phyloP scores from a whole-genome alignment of 37 sponge, comb jelly and placozoan genomes.

The Mnemiopsis leidyi region DNA sequence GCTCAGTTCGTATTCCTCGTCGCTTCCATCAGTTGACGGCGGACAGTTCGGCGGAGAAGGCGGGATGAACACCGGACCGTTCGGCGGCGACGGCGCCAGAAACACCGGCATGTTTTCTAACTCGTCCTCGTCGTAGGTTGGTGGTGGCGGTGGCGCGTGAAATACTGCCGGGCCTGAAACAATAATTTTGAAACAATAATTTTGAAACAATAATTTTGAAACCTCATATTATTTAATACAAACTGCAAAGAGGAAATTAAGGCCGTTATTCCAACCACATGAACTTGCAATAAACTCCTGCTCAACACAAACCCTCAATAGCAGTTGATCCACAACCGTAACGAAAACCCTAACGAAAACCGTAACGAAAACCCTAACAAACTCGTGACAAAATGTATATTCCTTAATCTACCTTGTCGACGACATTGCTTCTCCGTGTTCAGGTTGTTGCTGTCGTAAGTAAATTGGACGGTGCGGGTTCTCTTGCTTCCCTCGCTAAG shows the following conservation, averaged over 20 bases:
- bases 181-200: too few relatives aligned
- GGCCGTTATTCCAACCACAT: too few relatives aligned
- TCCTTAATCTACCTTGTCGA: not conserved
- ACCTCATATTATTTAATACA: too few relatives aligned
- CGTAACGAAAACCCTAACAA: too few relatives aligned
- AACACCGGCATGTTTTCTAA: constrained; percentile 1
- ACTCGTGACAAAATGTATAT: too few relatives aligned
- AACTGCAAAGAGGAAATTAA: too few relatives aligned
- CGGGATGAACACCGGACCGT: not conserved
- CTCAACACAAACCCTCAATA: too few relatives aligned
- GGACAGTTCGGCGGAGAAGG: not conserved
- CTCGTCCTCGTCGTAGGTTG: constrained; percentile 2
- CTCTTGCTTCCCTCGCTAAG: not conserved
- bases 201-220: too few relatives aligned
- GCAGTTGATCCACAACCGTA: too few relatives aligned
- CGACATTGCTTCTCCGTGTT: not conserved
- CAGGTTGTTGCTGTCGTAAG: not conserved
- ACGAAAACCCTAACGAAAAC: not conserved
- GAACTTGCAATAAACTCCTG: too few relatives aligned
- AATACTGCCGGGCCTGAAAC: constrained; percentile 3
- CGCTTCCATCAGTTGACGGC: not conserved
- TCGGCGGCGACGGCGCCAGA: not conserved
- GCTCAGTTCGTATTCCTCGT: constrained; percentile 41
- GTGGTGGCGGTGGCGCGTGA: constrained; percentile 38
- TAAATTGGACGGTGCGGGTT: not conserved